Conservation (phyloP, 2,113 vertebrate genomes). For the Chaenocephalus aceratus region DNA sequence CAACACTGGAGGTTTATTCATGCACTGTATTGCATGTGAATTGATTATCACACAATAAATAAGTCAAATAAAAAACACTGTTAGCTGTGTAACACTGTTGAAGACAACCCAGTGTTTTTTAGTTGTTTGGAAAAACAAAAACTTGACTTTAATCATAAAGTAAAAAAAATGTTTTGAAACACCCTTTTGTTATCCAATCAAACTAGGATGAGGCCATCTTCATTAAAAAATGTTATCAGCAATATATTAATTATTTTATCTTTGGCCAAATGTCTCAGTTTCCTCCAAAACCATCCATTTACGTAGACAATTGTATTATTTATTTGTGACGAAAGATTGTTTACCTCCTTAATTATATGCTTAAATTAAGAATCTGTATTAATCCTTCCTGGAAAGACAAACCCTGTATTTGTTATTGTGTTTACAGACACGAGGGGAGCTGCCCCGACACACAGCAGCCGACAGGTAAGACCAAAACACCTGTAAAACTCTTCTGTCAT, state of each 20-base stretch:
- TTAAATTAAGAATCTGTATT: neutral
- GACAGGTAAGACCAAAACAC: slow-evolving; percentile 63
- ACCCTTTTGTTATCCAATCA: neutral
- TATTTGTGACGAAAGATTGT: neutral
- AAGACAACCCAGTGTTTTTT: neutral
- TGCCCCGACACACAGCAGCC: neutral
- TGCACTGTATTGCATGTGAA: no score
- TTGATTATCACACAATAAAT: neutral
- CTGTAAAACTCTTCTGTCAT: neutral
- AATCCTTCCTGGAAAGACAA: neutral
- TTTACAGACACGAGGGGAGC: slow-evolving; percentile 53
- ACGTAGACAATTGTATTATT: neutral
- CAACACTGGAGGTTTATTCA: neutral
- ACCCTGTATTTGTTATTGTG: slow-evolving; percentile 23
- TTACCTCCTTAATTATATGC: neutral
- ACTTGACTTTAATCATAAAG: neutral
- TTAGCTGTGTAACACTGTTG: neutral
- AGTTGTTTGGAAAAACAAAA: neutral
- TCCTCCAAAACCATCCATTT: neutral
- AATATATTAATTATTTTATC: neutral
- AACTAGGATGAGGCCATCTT: neutral
- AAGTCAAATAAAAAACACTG: neutral
- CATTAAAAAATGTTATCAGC: neutral
- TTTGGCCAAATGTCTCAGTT: neutral
- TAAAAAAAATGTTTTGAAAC: neutral